Percentiles rank a stretch among this genome's conserved stretches.
These are phyloP conservation scores for Aldabrachelys gigantea DNA, from an alignment of 2,113 vertebrate genomes.

Conservation along the genomic window DNA sequence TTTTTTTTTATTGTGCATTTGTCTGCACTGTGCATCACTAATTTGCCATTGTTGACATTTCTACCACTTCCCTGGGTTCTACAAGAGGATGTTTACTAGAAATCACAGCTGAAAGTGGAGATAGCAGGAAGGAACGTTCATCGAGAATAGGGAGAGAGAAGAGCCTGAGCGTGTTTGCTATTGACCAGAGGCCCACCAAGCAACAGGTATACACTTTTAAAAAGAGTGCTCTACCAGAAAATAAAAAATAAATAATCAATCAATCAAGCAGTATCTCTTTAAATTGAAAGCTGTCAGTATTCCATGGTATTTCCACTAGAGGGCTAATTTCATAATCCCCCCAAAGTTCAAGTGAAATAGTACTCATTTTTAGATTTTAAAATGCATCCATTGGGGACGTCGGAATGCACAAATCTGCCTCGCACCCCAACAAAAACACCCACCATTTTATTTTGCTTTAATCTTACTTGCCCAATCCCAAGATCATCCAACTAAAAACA, in stretches of 20 bases:
- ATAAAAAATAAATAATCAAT: neutral
- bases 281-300: neutral
- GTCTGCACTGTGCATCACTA: neutral
- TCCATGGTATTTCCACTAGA: neutral
- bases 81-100: neutral
- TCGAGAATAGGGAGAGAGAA: neutral
- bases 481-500: neutral
- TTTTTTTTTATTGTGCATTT: neutral
- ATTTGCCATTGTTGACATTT: neutral
- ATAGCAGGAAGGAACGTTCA: neutral
- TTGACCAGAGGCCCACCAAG: neutral
- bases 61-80: neutral
- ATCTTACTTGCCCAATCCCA: neutral
- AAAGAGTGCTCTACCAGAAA: neutral
- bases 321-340: neutral
- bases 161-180: neutral
- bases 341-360: neutral
- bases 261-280: neutral
- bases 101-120: neutral
- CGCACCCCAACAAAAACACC: neutral
- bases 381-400: neutral
- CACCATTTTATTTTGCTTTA: neutral
- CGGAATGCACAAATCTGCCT: neutral
- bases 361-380: neutral
- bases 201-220: neutral